These are phyloP conservation scores for Elysia crispata DNA, from an alignment of 2,888 invertebrate genomes.

Conservation along the genomic window DNA sequence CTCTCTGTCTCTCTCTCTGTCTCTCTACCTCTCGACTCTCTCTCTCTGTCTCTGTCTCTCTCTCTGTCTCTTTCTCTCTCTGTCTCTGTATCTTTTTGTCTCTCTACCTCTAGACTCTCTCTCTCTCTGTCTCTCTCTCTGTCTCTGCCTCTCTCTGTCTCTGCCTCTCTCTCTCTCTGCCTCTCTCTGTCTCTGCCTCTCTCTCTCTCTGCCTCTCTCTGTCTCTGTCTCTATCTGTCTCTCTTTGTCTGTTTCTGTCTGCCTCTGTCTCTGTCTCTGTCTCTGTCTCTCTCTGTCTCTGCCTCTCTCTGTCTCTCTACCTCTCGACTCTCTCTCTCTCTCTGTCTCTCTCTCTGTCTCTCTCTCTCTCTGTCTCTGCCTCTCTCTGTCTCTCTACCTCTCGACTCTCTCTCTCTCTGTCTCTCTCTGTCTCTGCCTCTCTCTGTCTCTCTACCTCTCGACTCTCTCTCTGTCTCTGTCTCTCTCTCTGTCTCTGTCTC, in stretches of 20 bases:
- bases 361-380: no score
- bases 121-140: conserved; percentile 1
- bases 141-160: neutral
- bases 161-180: neutral
- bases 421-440: no score
- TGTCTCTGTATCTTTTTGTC: neutral
- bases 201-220: conserved; percentile 15
- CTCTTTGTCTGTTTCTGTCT: neutral
- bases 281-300: no score
- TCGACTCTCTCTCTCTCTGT: no score
- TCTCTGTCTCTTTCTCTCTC: neutral
- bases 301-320: no score
- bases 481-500: no score
- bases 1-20: neutral
- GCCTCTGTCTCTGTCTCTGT: no score
- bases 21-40: neutral
- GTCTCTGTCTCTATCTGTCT: neutral
- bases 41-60: conserved; percentile 3
- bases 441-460: no score
- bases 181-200: neutral
- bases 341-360: no score
- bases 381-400: no score
- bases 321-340: no score
- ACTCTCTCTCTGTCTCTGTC: no score
- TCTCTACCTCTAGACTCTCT: neutral